Conservation (phyloP, 92 coral and sea anemone species). For the Siderastrea radians region DNA sequence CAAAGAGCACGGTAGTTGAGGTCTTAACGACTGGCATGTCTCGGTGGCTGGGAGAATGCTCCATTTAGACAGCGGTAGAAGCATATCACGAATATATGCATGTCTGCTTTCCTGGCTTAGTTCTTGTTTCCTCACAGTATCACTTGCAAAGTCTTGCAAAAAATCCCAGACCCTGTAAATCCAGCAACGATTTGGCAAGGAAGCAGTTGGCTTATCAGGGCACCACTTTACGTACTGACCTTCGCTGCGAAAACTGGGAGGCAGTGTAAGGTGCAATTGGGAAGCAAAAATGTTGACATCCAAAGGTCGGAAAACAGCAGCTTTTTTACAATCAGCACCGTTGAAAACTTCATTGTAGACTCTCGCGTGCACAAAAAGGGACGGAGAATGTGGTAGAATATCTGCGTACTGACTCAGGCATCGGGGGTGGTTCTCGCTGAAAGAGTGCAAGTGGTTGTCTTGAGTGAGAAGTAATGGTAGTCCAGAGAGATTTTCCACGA, state of each 20-base stretch:
- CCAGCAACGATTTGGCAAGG: conserved; percentile 21
- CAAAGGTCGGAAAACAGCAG: conserved; percentile 31
- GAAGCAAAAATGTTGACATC: conserved; percentile 35
- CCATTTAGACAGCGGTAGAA: conserved; percentile 60
- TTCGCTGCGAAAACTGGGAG: neutral
- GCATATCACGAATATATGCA: conserved; percentile 11
- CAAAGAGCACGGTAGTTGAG: neutral
- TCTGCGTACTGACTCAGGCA: conserved; percentile 59
- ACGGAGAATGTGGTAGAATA: conserved; percentile 62
- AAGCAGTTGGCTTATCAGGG: neutral
- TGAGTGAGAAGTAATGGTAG: conserved; percentile 89
- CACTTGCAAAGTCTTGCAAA: neutral
- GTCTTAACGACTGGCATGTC: neutral
- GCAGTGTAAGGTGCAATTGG: conserved; percentile 23
- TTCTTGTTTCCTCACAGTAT: neutral
- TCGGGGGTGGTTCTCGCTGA: conserved; percentile 33
- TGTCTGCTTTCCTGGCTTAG: conserved; percentile 17
- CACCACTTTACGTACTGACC: conserved; percentile 9
- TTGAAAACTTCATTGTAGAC: conserved; percentile 8
- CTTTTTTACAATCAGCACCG: neutral
- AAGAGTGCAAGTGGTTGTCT: conserved; percentile 64
- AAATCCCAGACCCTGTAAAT: conserved; percentile 33
- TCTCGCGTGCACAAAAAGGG: conserved; percentile 68
- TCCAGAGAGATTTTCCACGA: conserved; percentile 74
- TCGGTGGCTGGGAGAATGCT: conserved; percentile 77